Evolutionary conservation across 1,140 invertebrate genomes (phyloP), one percentile per base, ranked within the genome.

Genomic region (Trypoxylus dichotomus): DNA sequence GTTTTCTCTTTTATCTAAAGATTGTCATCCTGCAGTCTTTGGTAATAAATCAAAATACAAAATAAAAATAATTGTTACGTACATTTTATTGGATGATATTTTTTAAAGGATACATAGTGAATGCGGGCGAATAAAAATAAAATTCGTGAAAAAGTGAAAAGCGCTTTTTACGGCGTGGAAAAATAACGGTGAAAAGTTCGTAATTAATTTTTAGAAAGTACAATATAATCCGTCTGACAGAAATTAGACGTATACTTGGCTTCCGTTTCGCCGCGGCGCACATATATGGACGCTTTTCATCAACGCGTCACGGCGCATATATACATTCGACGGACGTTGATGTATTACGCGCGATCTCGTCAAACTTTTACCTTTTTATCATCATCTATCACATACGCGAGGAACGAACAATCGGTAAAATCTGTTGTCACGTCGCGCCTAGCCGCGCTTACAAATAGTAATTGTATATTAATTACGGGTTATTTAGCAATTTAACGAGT

Each of bases 311-410:
- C 10, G 32, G 32, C 15, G 15, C 47, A 58, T 58, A 19, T n/a
- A n/a, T 13, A n/a, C 21, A 68, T 68, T 68, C 60, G 60, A 68
- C 21, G 47, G 47, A 58, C 60, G 24, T 68, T 68, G 60, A 68
- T 68, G 21, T 68, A 68, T 68, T 68, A 27, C 60, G 24, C 13
- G 60, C 25, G 60, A 68, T 24, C 60, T 58, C 47, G 47, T 58
- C 27, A 68, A 68, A 68, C 60, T 68, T 37, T 68, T 68, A 68
- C 60, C 60, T 68, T 68, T 68, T 68, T 68, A 68, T 68, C 60
- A 68, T 68, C 60, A 68, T 68, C 60, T 68, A 68, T 68, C 60
- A 68, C 27, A 13, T 24, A 2, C 21, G 60, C 24, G 21, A 24
- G n/a, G n/a, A n/a, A n/a, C 60, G 60, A 68, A 68, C 7, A 68